Evolutionary conservation across 2,888 invertebrate genomes (phyloP).

Genomic region (Drosophila histrio): DNA sequence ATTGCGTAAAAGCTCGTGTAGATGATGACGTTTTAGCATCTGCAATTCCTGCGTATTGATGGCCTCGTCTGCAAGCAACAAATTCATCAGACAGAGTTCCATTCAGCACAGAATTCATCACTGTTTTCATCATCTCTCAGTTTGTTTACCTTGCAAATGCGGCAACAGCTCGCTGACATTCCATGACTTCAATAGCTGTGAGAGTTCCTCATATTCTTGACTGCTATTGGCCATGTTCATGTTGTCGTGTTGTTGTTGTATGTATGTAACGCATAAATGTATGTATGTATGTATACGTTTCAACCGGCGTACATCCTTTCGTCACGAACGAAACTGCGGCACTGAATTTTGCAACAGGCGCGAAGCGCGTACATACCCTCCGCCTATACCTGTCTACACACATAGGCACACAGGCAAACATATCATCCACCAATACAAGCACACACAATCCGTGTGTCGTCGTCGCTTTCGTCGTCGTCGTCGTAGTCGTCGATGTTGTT

Average conservation of each 20-base stretch:
- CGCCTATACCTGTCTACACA: slow-evolving; percentile 29
- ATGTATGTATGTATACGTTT: slow-evolving; percentile 23
- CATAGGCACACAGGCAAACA: slow-evolving; percentile 6
- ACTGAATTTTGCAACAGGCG: slow-evolving; percentile 79
- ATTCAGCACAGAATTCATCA: not conserved
- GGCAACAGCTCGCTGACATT: slow-evolving; percentile 66
- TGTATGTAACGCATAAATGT: slow-evolving; percentile 1
- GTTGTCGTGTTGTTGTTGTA: slow-evolving; percentile 8
- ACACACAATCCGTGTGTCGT: not conserved
- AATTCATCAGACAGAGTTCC: not conserved
- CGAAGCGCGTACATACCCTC: slow-evolving; percentile 64
- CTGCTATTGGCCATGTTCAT: slow-evolving; percentile 31
- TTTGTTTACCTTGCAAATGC: slow-evolving; percentile 69
- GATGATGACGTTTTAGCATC: slow-evolving; percentile 73
- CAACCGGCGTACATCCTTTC: slow-evolving; percentile 77
- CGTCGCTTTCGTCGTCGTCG: slow-evolving; percentile 4
- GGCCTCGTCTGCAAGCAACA: slow-evolving; percentile 65
- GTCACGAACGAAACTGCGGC: slow-evolving; percentile 68
- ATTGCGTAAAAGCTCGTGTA: slow-evolving; percentile 62
- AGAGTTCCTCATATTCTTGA: slow-evolving; percentile 54
- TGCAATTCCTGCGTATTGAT: slow-evolving; percentile 75
- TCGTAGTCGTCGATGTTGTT: slow-evolving; percentile 7
- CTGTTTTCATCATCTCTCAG: not conserved
- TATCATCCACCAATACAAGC: slow-evolving; percentile 17
- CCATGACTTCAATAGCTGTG: slow-evolving; percentile 62